phyloP scores from a whole-genome alignment of 2,113 vertebrate genomes.

The Piaya cayana region DNA sequence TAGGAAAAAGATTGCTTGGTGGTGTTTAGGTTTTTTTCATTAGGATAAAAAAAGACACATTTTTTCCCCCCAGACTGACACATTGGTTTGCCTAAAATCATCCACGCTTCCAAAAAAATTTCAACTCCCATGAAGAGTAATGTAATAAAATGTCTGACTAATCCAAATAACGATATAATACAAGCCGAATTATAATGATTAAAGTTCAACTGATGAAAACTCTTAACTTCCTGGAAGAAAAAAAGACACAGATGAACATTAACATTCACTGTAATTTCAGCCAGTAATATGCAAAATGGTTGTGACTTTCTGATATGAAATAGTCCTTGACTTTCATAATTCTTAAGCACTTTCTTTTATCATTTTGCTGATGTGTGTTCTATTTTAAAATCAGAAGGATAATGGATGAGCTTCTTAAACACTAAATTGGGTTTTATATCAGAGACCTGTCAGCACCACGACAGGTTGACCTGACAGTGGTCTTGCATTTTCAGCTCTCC shows the following conservation, averaged over 20 bases:
- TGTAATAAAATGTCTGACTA: background rate
- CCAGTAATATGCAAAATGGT: constrained; percentile 69
- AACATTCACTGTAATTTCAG: constrained; percentile 67
- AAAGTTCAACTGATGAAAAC: constrained; percentile 19
- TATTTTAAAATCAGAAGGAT: constrained; percentile 82
- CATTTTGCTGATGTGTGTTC: constrained; percentile 82
- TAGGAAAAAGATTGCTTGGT: background rate
- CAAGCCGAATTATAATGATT: background rate
- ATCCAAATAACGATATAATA: background rate
- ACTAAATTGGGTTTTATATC: constrained; percentile 86
- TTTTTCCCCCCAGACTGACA: background rate
- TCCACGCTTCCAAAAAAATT: background rate
- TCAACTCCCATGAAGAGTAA: background rate
- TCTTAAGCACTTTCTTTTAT: constrained; percentile 80
- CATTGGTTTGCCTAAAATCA: background rate
- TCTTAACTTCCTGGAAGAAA: constrained; percentile 34
- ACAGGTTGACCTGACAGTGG: constrained; percentile 71
- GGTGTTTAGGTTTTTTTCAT: background rate
- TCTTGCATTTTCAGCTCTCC: constrained; percentile 69
- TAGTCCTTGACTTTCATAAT: constrained; percentile 83
- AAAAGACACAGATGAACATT: constrained; percentile 27
- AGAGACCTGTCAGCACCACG: constrained; percentile 73
- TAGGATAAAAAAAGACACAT: background rate
- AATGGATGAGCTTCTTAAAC: constrained; percentile 84
- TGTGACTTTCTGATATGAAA: constrained; percentile 77